phyloP scores from a whole-genome alignment of 2,888 invertebrate species.

The Ophion slaviceki region DNA sequence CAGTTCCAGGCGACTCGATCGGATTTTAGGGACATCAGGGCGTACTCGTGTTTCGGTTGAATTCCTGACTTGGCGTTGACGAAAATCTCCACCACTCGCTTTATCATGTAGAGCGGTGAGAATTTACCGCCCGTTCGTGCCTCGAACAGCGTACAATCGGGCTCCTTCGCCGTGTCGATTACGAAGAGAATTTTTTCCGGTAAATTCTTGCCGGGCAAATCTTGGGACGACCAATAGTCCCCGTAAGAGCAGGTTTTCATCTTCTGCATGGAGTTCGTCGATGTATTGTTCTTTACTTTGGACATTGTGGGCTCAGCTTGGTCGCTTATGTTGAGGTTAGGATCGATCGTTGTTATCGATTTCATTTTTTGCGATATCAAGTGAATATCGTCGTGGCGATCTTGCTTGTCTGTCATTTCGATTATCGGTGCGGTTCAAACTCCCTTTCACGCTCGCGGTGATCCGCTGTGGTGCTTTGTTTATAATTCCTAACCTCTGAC shows the following conservation, averaged over 20 bases:
- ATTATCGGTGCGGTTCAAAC: not conserved
- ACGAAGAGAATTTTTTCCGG: slow-evolving; percentile 88
- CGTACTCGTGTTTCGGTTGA: slow-evolving; percentile 87
- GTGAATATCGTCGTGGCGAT: slow-evolving; percentile 68
- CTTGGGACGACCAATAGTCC: slow-evolving; percentile 28
- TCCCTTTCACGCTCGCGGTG: slow-evolving; percentile 5
- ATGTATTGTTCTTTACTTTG: slow-evolving; percentile 48
- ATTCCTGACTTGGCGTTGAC: slow-evolving; percentile 87
- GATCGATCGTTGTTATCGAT: slow-evolving; percentile 65
- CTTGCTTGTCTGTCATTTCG: slow-evolving; percentile 71
- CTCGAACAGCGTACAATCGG: slow-evolving; percentile 85
- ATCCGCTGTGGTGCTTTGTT: not conserved
- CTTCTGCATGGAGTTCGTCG: slow-evolving; percentile 38
- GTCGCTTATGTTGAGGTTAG: slow-evolving; percentile 60
- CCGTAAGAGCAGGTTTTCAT: slow-evolving; percentile 35
- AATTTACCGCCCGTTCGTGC: slow-evolving; percentile 85
- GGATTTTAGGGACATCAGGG: slow-evolving; percentile 86
- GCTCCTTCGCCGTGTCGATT: slow-evolving; percentile 87
- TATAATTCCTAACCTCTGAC: not conserved
- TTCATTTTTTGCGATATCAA: slow-evolving; percentile 66
- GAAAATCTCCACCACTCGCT: slow-evolving; percentile 87
- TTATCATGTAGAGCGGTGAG: slow-evolving; percentile 87
- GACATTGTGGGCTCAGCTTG: slow-evolving; percentile 46
- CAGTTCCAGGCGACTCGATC: slow-evolving; percentile 85
- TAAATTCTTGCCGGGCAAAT: slow-evolving; percentile 81